Evolutionary conservation across 2,888 invertebrate species (phyloP).

Genomic region (Lycophotia porphyrea): DNA sequence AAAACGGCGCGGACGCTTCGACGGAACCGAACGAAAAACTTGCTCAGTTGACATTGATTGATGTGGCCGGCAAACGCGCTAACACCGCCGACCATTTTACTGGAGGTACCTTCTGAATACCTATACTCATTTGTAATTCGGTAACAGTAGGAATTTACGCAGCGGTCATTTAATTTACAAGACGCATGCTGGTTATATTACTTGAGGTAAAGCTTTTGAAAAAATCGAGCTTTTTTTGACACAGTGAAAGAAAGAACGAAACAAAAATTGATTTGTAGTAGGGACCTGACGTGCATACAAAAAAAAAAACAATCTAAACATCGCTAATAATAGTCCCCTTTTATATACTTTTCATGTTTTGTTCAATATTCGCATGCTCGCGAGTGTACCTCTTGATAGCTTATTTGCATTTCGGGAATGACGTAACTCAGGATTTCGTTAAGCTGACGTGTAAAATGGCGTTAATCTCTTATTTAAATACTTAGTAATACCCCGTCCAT

Average conservation of each 20-base stretch:
- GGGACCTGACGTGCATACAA: too few relatives aligned
- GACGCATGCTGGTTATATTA: conserved; percentile 60
- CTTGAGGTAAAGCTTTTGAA: conserved; percentile 51
- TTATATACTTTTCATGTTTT: conserved; percentile 16
- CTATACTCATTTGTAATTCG: conserved; percentile 70
- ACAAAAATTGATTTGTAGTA: not conserved
- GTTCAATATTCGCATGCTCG: conserved; percentile 28
- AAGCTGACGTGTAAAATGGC: conserved; percentile 85
- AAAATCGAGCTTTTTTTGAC: not conserved
- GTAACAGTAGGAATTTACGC: conserved; percentile 65
- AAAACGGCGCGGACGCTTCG: conserved; percentile 83
- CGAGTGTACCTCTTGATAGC: conserved; percentile 63
- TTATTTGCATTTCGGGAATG: conserved; percentile 77
- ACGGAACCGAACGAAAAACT: conserved; percentile 86
- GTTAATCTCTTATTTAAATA: conserved; percentile 84
- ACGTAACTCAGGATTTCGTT: conserved; percentile 77
- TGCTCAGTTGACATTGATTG: conserved; percentile 86
- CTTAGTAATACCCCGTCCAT: conserved; percentile 73
- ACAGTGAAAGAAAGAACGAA: too few relatives aligned
- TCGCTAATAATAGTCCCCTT: conserved; percentile 4
- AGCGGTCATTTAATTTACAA: conserved; percentile 67
- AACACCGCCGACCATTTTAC: conserved; percentile 78
- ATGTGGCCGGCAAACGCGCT: conserved; percentile 81
- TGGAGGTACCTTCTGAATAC: conserved; percentile 74
- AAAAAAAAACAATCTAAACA: not conserved